These are phyloP conservation scores for Cataglyphis livida DNA, from an alignment of 2,888 invertebrate species.

Conservation along the genomic window DNA sequence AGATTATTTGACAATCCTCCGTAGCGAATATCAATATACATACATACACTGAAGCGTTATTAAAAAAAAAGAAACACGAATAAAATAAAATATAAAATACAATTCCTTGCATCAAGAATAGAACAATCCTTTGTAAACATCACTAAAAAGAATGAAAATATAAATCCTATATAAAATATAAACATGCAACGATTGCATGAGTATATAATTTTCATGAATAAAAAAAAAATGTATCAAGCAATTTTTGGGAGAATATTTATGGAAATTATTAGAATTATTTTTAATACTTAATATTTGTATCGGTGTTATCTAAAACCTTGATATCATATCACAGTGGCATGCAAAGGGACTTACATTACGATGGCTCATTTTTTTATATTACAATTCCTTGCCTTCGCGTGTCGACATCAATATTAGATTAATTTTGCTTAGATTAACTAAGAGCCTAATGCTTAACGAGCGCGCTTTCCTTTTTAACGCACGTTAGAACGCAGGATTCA, in stretches of 20 bases:
- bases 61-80: neutral
- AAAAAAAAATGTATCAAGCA: neutral
- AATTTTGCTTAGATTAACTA: neutral
- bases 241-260: neutral
- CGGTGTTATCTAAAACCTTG: neutral
- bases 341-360: neutral
- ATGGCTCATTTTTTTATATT: neutral
- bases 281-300: neutral
- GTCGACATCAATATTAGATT: slow-evolving; percentile 15
- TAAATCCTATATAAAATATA: neutral
- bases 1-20: slow-evolving; percentile 16
- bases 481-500: slow-evolving; percentile 45
- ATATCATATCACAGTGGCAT: neutral
- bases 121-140: neutral
- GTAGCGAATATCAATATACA: neutral
- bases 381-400: neutral
- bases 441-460: slow-evolving; percentile 15
- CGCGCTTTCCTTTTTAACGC: slow-evolving; percentile 30
- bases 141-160: neutral
- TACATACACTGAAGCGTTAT: neutral
- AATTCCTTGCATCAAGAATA: neutral
- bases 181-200: neutral
- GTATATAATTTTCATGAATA: slow-evolving; percentile 8
- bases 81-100: neutral
- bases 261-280: neutral